Evolutionary conservation across 2,113 vertebrate species (phyloP), one percentile per base, ranked within the genome.

Genomic region (Puntigrus tetrazona): DNA sequence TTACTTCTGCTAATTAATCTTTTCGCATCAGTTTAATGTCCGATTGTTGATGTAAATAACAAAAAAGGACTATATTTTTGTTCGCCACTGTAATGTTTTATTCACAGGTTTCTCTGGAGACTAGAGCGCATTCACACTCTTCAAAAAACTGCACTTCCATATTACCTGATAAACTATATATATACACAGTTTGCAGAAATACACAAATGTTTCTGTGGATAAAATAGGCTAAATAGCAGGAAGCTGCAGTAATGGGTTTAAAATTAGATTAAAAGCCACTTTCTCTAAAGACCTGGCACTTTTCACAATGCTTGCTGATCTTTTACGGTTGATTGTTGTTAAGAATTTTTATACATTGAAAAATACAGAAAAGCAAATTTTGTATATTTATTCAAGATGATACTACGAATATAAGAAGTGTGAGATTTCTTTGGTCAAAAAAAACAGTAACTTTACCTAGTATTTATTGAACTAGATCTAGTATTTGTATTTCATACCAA

Each of bases 261-360:
- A 63, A 78, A 75, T 18, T 36, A 4, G 7, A n/a, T 38, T 57
- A 11, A 59, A 57, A 25, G 31, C 22, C 50, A 36, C 31, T 38
- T 22, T 38, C 9, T 77, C 29, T 57, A 3, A 22, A 38, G 65
- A 29, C 43, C 73, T 75, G 73, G 25, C 45, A 47, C 16, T 50
- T 75, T 65, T 79, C 11, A 18, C 13, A 79, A 63, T 79, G 25
- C 77, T 43, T 61, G 76, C 55, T 79, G 11, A 63, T 78, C n/a
- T 29, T 78, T 61, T 3, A 1, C n/a, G 41, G 20, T 25, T 25
- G 11, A 38, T 25, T 59, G 52, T 57, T 36, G 47, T 38, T 57
- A 59, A 55, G 10, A 10, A 13, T 38, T 25, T 13, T 3, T 3
- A 57, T 38, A 34, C 16, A 10, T 0, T 43, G 13, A 3, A 22